Conservation (phyloP, 1,140 invertebrate species). For the Helicoverpa armigera region DNA sequence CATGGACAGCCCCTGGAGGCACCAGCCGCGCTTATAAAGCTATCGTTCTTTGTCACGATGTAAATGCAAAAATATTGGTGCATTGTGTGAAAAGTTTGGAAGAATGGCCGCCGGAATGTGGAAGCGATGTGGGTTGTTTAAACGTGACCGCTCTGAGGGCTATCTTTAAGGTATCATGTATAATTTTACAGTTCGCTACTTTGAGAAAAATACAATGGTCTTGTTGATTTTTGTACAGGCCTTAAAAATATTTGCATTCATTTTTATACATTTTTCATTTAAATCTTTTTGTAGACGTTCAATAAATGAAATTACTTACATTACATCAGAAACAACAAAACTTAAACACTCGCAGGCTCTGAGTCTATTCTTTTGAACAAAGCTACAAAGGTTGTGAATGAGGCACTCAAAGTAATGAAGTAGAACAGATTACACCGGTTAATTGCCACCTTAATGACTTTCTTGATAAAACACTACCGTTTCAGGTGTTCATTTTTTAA, state of each 20-base stretch:
- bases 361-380: neutral
- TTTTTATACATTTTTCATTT: too few species aligned
- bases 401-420: slow-evolving; percentile 24
- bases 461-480: slow-evolving; percentile 36
- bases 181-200: too few species aligned
- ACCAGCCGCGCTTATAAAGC: slow-evolving; percentile 15
- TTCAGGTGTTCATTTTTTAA: slow-evolving; percentile 39
- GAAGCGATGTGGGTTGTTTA: slow-evolving; percentile 1
- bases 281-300: too few species aligned
- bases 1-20: slow-evolving; percentile 18
- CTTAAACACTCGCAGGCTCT: neutral
- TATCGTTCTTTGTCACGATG: slow-evolving; percentile 34
- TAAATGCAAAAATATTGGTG: slow-evolving; percentile 32
- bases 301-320: neutral
- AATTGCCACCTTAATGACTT: slow-evolving; percentile 45
- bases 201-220: too few species aligned
- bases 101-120: slow-evolving; percentile 5
- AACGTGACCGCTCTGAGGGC: slow-evolving; percentile 9
- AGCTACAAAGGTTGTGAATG: slow-evolving; percentile 8
- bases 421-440: slow-evolving; percentile 40
- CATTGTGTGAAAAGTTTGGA: slow-evolving; percentile 19
- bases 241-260: neutral
- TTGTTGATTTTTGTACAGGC: neutral
- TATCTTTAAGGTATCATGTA: too few species aligned
- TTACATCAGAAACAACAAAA: neutral